phyloP scores from a whole-genome alignment of 2,797 vertebrate genomes.

The Schizopygopsis pylzovi region DNA sequence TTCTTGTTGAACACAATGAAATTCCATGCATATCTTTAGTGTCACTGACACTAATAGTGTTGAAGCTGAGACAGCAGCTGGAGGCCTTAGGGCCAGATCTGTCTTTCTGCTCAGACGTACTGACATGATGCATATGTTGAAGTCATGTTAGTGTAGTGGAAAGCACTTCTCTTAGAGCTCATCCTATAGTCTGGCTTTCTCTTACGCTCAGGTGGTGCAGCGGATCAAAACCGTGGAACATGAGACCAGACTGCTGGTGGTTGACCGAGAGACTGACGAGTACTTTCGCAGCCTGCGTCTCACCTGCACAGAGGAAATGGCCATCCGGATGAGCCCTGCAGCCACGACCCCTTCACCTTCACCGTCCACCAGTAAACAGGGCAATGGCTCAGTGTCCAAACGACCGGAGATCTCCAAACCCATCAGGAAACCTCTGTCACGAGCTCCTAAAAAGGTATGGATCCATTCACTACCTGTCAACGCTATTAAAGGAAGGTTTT shows the following conservation, averaged over 20 bases:
- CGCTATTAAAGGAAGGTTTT: not conserved
- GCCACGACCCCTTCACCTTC: slow-evolving; percentile 55
- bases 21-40: not conserved
- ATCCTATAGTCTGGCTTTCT: not conserved
- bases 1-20: not conserved
- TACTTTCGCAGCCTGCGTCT: slow-evolving; percentile 85
- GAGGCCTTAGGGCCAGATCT: not conserved
- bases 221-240: slow-evolving; percentile 90
- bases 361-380: slow-evolving; percentile 70
- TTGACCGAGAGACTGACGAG: slow-evolving; percentile 90
- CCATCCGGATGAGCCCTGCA: slow-evolving; percentile 64
- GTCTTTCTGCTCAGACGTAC: not conserved
- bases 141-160: too few relatives aligned
- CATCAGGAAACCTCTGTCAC: slow-evolving; percentile 80
- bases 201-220: slow-evolving; percentile 87
- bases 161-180: not conserved
- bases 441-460: slow-evolving; percentile 85
- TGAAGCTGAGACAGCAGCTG: slow-evolving; percentile 6
- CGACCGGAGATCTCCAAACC: slow-evolving; percentile 77
- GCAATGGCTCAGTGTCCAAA: slow-evolving; percentile 87
- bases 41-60: not conserved
- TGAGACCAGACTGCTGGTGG: slow-evolving; percentile 90
- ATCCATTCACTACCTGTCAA: not conserved
- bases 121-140: not conserved
- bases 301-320: slow-evolving; percentile 90